Evolutionary conservation across 2,888 invertebrate genomes (phyloP), one percentile per base, ranked within the genome.

Genomic region (Lasioglossum vierecki): DNA sequence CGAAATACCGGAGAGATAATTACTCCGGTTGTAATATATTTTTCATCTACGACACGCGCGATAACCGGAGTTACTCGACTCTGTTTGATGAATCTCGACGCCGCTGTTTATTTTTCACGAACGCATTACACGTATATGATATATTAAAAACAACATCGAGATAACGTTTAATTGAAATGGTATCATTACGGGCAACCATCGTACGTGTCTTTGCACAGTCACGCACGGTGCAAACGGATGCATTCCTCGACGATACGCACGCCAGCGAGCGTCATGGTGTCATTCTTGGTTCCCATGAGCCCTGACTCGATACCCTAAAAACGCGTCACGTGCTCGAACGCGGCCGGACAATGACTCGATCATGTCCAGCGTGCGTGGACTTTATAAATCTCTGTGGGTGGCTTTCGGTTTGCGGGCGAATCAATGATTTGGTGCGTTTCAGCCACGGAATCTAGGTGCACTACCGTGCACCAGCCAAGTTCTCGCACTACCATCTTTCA

Each of bases 261-360:
- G 79, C 46, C 73, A 46, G 60, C 18, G 44, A 26, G 49, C 46
- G 57, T 57, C 57, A 57, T 41, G 74, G 35, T 46, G 70, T 41
- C 80, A 70, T 70, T 63, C 46, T 22, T 11, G n/a, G 79, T 57
- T 57, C 41, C 57, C 39, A 39, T 30, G 63, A 30, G 73, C 41
- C 57, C 30, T 74, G 57, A 60, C 84, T 70, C 35, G 57, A 5
- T 73, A 77, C 49, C 68, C 84, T 77, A 77, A 74, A 83, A 74
- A 84, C 78, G 18, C 83, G 46, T 78, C 89, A 85, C 88, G 82
- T 83, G 79, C 80, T 35, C 57, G 72, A 39, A 18, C 72, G 76
- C 77, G 72, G 70, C 76, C 83, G 83, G 66, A 80, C 86, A 79
- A 86, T 74, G 86, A 79, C 76, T 87, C 9, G 77, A 70, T 18